Percentiles rank a stretch among this genome's conserved stretches.
Conservation (phyloP, 2,797 vertebrate species). For the Melanotaenia parkinsoni region DNA sequence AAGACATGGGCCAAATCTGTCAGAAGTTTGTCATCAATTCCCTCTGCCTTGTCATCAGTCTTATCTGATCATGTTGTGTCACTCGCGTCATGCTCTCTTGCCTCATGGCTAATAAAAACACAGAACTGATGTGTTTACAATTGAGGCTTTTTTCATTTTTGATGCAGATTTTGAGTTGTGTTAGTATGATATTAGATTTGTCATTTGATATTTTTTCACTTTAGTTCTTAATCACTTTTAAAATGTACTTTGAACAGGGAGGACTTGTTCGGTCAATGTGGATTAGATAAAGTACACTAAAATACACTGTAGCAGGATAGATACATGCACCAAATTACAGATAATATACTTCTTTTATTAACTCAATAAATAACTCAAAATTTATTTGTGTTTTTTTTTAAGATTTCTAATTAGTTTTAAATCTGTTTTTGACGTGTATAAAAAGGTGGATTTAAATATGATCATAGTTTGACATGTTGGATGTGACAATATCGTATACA, state of each 20-base stretch:
- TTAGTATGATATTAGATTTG: not conserved
- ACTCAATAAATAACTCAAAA: not conserved
- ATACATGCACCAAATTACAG: not conserved
- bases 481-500: not conserved
- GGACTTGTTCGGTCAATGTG: slow-evolving; percentile 10
- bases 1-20: slow-evolving; percentile 79
- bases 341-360: not conserved
- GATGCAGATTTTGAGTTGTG: not conserved
- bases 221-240: slow-evolving; percentile 2
- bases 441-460: not conserved
- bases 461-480: not conserved
- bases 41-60: slow-evolving; percentile 83
- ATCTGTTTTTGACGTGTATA: not conserved
- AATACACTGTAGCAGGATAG: not conserved
- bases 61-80: slow-evolving; percentile 83
- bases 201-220: not conserved
- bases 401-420: not conserved
- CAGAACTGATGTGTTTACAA: slow-evolving; percentile 54
- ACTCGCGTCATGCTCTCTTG: slow-evolving; percentile 64
- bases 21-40: slow-evolving; percentile 84
- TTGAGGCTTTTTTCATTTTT: slow-evolving; percentile 34
- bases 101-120: slow-evolving; percentile 68
- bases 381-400: not conserved
- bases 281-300: slow-evolving; percentile 15
- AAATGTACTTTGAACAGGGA: slow-evolving; percentile 18